A percentile compares a stretch with the other conserved stretches of the same genome.
Evolutionary conservation across 64 coral and sea anemone genomes (phyloP).

Genomic region (Dendronephthya gigantea): DNA sequence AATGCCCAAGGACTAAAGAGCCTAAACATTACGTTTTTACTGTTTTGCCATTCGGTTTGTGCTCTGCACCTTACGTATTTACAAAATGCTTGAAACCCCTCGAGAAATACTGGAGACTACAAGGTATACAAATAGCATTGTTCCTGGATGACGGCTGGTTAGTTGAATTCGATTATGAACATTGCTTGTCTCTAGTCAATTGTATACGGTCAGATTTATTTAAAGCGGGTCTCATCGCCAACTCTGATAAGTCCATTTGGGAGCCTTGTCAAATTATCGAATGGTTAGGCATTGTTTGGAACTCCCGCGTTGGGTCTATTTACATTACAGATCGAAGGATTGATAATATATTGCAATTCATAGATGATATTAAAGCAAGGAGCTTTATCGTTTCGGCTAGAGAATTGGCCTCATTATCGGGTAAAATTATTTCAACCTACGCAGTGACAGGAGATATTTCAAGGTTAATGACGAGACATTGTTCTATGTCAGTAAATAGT

Average conservation of each 20-base stretch:
- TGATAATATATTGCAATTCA: not conserved
- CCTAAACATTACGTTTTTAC: slow-evolving; percentile 37
- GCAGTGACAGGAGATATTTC: not conserved
- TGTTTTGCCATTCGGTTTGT: slow-evolving; percentile 38
- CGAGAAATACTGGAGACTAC: slow-evolving; percentile 41
- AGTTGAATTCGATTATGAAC: not conserved
- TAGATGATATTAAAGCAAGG: not conserved
- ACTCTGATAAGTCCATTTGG: slow-evolving; percentile 26
- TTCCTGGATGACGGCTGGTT: slow-evolving; percentile 36
- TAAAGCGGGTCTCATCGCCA: slow-evolving; percentile 26
- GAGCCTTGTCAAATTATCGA: slow-evolving; percentile 18
- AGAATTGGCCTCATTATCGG: not conserved
- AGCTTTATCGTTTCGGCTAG: not conserved
- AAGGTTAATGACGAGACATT: not conserved
- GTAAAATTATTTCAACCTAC: not conserved
- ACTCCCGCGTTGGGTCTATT: not conserved
- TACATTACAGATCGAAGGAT: slow-evolving; percentile 21
- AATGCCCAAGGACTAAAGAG: not conserved
- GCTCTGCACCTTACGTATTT: slow-evolving; percentile 38
- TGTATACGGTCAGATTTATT: slow-evolving; percentile 8
- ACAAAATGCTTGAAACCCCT: slow-evolving; percentile 47
- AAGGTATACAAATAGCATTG: slow-evolving; percentile 36
- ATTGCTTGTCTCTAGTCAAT: not conserved
- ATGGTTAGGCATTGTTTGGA: slow-evolving; percentile 39
- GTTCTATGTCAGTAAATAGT: slow-evolving; percentile 1